Evolutionary conservation across 2,797 vertebrate genomes (phyloP).

Genomic region (Myotis vivesi): DNA sequence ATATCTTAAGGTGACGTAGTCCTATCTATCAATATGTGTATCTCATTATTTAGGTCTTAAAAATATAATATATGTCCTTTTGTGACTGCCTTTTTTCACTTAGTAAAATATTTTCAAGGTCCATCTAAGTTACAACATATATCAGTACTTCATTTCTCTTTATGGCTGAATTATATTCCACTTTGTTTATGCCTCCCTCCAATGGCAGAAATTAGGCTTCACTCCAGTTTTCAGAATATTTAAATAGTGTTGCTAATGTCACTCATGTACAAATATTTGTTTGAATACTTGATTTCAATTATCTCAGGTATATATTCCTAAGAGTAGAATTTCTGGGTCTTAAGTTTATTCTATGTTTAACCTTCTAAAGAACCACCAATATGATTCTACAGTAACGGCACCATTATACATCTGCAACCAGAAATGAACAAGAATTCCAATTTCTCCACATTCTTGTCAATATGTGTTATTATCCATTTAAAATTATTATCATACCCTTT

Average conservation of each 20-base stretch:
- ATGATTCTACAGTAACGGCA: background rate
- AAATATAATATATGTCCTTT: background rate
- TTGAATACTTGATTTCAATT: background rate
- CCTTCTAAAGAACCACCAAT: background rate
- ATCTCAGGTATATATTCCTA: background rate
- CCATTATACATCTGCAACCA: background rate
- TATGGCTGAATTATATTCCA: background rate
- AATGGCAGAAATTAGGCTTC: background rate
- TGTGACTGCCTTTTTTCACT: background rate
- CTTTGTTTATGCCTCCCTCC: background rate
- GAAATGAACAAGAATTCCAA: background rate
- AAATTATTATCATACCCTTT: background rate
- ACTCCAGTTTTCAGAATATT: background rate
- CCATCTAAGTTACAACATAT: background rate
- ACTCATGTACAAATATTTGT: background rate
- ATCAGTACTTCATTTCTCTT: background rate
- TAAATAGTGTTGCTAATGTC: background rate
- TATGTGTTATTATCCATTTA: background rate
- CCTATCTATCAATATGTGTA: background rate
- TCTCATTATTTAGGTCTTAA: background rate
- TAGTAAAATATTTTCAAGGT: background rate
- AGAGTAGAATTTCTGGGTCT: background rate
- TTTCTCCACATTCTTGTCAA: background rate
- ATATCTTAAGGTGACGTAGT: background rate
- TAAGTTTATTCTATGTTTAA: background rate